Base-by-base conservation (phyloP, 2,113 vertebrate species). In the Gulo gulo region DNA sequence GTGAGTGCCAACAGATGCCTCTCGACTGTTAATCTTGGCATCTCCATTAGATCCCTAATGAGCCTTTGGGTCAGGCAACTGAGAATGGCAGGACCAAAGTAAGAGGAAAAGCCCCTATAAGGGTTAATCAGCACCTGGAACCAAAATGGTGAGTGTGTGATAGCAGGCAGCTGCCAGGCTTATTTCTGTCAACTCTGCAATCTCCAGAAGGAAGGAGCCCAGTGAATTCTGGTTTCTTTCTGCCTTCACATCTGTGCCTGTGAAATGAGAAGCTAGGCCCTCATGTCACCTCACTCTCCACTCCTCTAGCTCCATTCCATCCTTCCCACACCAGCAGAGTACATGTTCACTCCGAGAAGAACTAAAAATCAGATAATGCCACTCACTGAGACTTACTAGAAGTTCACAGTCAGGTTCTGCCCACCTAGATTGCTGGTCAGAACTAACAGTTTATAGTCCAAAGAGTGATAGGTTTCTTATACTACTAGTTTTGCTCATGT, bases 41-140 rank as follows among this genome's bases (percentile, higher is more conserved):
- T 63, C 88, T 96, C 91, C 67, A n/a, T 85, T 21, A 95, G 92
- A 34, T 47, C 86, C 42, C 79, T 74, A 78, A 82, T 61, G 52
- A 97, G 63, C 47, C 65, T 57, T 6, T 59, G 31, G 88, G 50
- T 69, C 76, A 88, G 59, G 67, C 47, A 80, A 85, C 50, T 42
- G 73, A 67, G 20, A 29, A 89, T 23, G 15, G 31, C 42, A 92
- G 31, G 57, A 24, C 50, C 20, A 29, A 85, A 50, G n/a, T 2
- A 16, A 76, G 20, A 18, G n/a, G 26, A 80, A 24, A 81, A n/a
- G 47, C 2, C 15, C 10, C 61, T 36, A 4, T n/a, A 21, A 16
- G 34, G 34, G 34, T 34, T 24, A 18, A 34, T 39, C 50, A 4
- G 6, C 42, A 67, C 63, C 20, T 2, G 21, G 23, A 88, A 12